Evolutionary conservation across 2,797 vertebrate genomes (phyloP), one percentile per base, ranked within the genome.

Genomic region (Danio choprae): DNA sequence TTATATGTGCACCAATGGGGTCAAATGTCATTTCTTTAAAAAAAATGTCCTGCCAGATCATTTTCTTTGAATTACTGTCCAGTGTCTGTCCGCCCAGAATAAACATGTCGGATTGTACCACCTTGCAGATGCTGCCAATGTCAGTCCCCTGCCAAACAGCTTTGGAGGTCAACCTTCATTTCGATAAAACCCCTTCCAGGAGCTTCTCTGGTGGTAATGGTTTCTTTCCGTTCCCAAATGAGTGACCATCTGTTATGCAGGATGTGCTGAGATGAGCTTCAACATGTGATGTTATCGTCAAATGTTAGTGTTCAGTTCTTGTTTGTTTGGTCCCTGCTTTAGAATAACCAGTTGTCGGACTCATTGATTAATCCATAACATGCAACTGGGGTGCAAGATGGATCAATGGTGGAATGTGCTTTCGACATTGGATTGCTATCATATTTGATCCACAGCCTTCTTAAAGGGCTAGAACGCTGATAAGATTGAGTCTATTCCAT

Each of bases 171-270:
- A 74, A 72, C 62, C 55, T 67, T 77, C 40, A 46, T 79, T 43
- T 65, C 13, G 38, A 69, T 75, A 18, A 41, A 36, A 59, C 79
- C 38, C 10, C 13, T 74, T 86, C 81, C 80, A 79, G 50, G 82
- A 84, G 65, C 64, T 53, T 71, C 64, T 77, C 60, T 56, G 65
- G 43, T 74, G 58, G 36, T 71, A 74, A 79, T 74, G 65, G 73
- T 22, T 22, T 68, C 65, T 69, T 62, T 80, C 43, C 36, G 48
- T 63, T 76, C 74, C 81, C 62, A 84, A 86, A 83, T 46, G 69
- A 50, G 76, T 1, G 29, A 38, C 84, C 85, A 85, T 87, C 82
- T 86, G 84, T 81, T 77, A 67, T 51, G 16, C 69, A 44, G 58
- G 70, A 77, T 59, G 38, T 29, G 71, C 71, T 81, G 68, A 74